phyloP scores from a whole-genome alignment of 2,113 vertebrate species.

The Rana temporaria region DNA sequence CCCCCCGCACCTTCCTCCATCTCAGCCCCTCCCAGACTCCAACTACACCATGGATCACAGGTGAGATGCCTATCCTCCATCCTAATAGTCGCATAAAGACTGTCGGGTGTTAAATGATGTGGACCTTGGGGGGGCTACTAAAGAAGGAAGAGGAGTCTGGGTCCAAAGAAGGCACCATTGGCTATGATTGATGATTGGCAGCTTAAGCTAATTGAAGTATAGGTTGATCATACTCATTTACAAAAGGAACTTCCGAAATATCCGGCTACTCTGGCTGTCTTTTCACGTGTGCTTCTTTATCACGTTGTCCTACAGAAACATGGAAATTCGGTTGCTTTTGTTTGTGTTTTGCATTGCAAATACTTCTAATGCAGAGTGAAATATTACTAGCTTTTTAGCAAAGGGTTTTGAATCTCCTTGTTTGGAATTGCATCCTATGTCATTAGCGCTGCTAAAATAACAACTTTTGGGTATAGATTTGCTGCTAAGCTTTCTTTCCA shows the following conservation, averaged over 20 bases:
- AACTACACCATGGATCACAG: constrained; percentile 91
- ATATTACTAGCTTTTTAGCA: constrained; percentile 22
- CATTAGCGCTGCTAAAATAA: background rate
- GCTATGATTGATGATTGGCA: constrained; percentile 91
- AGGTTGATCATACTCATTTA: background rate
- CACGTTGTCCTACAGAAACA: constrained; percentile 27
- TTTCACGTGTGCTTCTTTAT: constrained; percentile 20
- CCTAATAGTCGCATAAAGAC: too few species aligned
- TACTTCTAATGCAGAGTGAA: background rate
- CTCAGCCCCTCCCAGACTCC: constrained; percentile 88
- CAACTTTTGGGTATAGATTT: background rate
- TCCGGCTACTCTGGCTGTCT: constrained; percentile 13
- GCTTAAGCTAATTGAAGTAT: constrained; percentile 69
- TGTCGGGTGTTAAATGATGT: too few species aligned
- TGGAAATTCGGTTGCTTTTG: constrained; percentile 21
- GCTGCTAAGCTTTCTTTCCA: background rate
- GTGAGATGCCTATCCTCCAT: constrained; percentile 65
- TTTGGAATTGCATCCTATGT: background rate
- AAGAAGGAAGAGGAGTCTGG: too few species aligned
- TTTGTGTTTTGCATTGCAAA: constrained; percentile 53
- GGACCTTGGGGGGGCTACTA: too few species aligned
- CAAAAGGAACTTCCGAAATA: background rate
- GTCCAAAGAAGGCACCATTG: too few species aligned
- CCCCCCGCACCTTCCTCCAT: constrained; percentile 82
- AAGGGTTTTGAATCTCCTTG: constrained; percentile 26